Base-by-base conservation (phyloP, 1,140 invertebrate genomes). In the Tetragonula clypearis region DNA sequence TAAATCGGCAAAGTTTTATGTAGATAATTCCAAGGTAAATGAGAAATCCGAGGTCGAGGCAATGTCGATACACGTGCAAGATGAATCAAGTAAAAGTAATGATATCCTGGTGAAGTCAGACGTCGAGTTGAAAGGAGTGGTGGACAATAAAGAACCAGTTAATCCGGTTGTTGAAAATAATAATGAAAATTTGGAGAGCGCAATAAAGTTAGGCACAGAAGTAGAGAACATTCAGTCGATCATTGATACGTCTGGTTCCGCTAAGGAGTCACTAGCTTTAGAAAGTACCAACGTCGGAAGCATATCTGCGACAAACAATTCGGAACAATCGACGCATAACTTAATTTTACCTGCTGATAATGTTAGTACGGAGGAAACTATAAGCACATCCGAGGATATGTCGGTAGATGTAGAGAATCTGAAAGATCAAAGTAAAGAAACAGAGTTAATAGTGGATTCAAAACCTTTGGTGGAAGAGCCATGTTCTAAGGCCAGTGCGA, bases 391-490 rank as follows among this genome's bases (percentile, higher is more conserved):
- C 6, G 72, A 82, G 35, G 75, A 84, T 23, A 74, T 69, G 17
- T 76, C 72, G 23, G 2, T 53, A 62, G 80, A 83, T 49, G 74
- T 60, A 1, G 69, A 88, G 11, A 30, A 60, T 21, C 11, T 56
- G 8, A 88, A 77, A 56, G 66, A 85, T 56, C 71, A 80, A 53
- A 85, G 49, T 53, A 60, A 15, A 1, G 82, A 90, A 2, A 35
- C 21, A 23, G 85, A 87, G 35, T 80, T 26, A 17, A 62, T 15
- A 14, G 87, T 91, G 58, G 62, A 84, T 56, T 9, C 53, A 14
- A 91, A 91, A 80, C 78, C 86, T 55, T 81, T 93, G 53, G 85
- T 92, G 23, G 92, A 91, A 26, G 88, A 93, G 78, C 87, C 87
- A 30, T 35, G 66, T 73, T 65, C 79, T 1, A 88, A 88, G 19